Evolutionary conservation across 1,140 invertebrate genomes (phyloP), one percentile per base, ranked within the genome.

Genomic region (Leguminivora glycinivorella): DNA sequence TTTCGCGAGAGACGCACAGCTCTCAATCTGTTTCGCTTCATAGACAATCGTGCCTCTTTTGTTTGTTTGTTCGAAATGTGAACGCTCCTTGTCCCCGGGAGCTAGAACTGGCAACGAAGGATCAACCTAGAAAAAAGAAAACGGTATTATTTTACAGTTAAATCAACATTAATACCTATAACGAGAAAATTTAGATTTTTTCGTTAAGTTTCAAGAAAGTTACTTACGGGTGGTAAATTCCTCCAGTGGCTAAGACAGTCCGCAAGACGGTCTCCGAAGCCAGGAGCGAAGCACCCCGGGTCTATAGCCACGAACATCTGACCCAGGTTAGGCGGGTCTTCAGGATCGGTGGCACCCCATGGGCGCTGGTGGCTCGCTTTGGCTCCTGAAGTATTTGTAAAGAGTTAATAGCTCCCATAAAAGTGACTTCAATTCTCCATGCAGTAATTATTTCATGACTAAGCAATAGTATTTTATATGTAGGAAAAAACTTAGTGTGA

Each of bases 301-400:
- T 99, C 94, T 9, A 99, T 94, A 0, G 96, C 97, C 56, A 98
- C 94, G 85, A 98, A 99, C 81, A 96, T 97, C 72, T 99, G 97
- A 0, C 98, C 97, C 78, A 98, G 87, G 92, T 99, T 93, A 1
- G 97, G 96, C 1, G 92, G 77, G 0, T 81, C 86, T 0, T 92
- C 82, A 5, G 93, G 92, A 2, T 85, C 90, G 5, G 83, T 81
- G 10, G 90, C 86, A 22, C 94, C 94, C 97, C 97, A 98, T n/a
- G 91, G 91, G 9, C 96, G 92, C 63, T 96, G 93, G 0, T 94
- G 93, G 1, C 95, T 94, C 52, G 93, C 94, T 0, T 92, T 86
- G 14, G 94, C 91, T 0, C 94, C 95, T 94, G 72, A n/a, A 81
- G 80, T 26, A 43, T n/a, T 69, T 67, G 19, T 34, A 68, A 71